Evolutionary conservation across 2,888 invertebrate species (phyloP).

Genomic region (Megaustenia siamemsis): DNA sequence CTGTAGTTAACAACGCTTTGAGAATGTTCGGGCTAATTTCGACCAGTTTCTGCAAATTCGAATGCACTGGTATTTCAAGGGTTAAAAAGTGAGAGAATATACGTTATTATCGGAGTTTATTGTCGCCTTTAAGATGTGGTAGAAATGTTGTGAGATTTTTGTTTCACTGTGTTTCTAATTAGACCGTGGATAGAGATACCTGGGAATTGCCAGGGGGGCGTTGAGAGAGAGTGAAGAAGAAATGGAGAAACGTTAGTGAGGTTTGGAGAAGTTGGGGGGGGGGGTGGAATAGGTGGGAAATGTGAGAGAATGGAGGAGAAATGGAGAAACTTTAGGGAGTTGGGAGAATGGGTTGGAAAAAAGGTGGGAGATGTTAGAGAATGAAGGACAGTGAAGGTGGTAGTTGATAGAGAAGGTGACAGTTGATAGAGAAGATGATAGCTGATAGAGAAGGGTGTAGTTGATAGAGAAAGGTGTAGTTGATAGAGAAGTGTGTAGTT

Average conservation of each 20-base stretch:
- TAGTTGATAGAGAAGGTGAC: no score
- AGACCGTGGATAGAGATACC: neutral
- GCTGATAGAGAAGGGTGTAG: no score
- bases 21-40: constrained; percentile 39
- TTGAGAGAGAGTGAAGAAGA: neutral
- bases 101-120: constrained; percentile 17
- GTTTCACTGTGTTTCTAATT: constrained; percentile 45
- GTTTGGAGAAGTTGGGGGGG: neutral
- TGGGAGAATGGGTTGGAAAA: no score
- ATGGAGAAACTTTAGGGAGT: no score
- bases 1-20: constrained; percentile 9
- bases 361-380: no score
- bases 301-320: neutral
- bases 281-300: neutral
- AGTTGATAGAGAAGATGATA: no score
- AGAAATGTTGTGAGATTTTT: constrained; percentile 28
- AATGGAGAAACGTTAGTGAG: no score
- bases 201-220: neutral
- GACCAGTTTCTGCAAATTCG: constrained; percentile 38
- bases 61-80: constrained; percentile 23
- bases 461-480: no score
- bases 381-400: no score
- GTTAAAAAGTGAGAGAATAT: neutral
- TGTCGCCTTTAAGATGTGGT: constrained; percentile 10
- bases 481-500: no score